Evolutionary conservation across 2,888 invertebrate genomes (phyloP).

Genomic region (Allygus modestus): DNA sequence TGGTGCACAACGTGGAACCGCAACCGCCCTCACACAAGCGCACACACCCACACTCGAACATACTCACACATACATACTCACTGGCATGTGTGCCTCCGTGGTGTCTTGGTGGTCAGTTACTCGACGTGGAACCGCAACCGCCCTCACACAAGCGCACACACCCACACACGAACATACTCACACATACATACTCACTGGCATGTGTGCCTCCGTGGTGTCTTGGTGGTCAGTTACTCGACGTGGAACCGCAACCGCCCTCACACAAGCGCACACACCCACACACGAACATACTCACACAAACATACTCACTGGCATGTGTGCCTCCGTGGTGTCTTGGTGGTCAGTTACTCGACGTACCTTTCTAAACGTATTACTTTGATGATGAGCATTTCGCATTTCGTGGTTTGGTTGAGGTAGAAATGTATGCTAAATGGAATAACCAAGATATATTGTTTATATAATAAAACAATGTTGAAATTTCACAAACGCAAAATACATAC

Average conservation of each 20-base stretch:
- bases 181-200: not conserved
- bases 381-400: no score
- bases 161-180: not conserved
- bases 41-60: conserved; percentile 27
- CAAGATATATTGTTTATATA: no score
- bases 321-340: not conserved
- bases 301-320: not conserved
- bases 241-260: not conserved
- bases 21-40: not conserved
- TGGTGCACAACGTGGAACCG: not conserved
- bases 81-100: not conserved
- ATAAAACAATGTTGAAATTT: no score
- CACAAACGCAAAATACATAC: no score
- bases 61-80: conserved; percentile 28
- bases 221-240: not conserved
- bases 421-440: no score
- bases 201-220: not conserved
- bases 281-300: not conserved
- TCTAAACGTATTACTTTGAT: no score
- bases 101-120: not conserved
- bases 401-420: no score
- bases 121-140: not conserved
- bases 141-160: conserved; percentile 9
- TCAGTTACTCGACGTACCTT: not conserved
- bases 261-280: not conserved